Evolutionary conservation across 2,888 invertebrate species (phyloP), one percentile per base, ranked within the genome.

Genomic region (Mesorhabditis belari): DNA sequence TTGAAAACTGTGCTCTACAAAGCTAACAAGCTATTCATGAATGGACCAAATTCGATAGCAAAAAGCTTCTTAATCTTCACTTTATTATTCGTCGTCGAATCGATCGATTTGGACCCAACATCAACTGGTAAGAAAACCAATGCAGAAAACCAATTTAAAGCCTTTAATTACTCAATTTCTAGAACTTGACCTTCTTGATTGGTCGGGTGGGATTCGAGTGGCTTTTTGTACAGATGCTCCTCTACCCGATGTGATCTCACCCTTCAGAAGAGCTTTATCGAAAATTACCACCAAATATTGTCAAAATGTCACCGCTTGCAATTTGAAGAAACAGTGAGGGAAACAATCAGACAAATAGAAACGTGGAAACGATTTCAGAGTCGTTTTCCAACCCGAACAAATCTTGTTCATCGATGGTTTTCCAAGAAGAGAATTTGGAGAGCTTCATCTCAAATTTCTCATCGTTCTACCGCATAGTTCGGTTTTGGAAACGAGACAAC

Each of bases 181-280:
- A 77, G 78, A 78, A 60, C 65, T 77, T 50, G 73, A 73, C 35
- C 64, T 77, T 64, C 65, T 76, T 58, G 77, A 77, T 50, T 77
- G 77, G 77, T 69, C 77, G 3, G 57, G 66, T 27, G 74, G 74
- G 35, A 50, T 75, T 44, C 66, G 72, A 24, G 66, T 79, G 24
- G 74, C 75, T 3, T 76, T 76, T 61, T 79, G 79, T 60, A 62
- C 63, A 12, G 74, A 76, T 55, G 65, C 70, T 21, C 70, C 76
- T 5, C 55, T 77, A 9, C 64, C 67, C 6, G 79, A 79, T 54
- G 60, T 79, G 28, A 67, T 74, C 49, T 59, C 65, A 24, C 76
- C 77, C 21, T 77, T 77, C 60, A 66, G 70, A 17, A 65, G 72
- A 24, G 70, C 74, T 3, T 69, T 77, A 61, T 67, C 73, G 2